Conservation (phyloP, 2,113 vertebrate species). For the Nothoprocta perdicaria region DNA sequence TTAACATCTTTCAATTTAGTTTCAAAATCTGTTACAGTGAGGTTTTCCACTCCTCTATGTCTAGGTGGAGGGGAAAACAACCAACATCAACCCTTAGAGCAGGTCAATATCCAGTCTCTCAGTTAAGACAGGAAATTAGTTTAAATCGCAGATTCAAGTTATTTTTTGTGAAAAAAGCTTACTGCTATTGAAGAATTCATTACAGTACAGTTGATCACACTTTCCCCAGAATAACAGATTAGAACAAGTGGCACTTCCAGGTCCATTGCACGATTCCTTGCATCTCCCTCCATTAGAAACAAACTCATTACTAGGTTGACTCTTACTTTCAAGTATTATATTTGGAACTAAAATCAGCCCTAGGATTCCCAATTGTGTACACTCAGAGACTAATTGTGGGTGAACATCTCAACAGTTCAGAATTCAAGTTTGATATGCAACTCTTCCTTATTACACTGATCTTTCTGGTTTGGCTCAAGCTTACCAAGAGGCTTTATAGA, state of each 20-base stretch:
- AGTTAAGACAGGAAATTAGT: too few species aligned
- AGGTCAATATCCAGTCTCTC: neutral
- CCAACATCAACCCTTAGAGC: neutral
- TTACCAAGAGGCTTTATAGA: neutral
- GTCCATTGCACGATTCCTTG: neutral
- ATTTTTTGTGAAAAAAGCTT: neutral
- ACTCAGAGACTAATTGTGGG: neutral
- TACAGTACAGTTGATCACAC: neutral
- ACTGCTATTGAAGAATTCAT: neutral
- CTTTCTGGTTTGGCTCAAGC: neutral
- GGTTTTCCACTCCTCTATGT: neutral
- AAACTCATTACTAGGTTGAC: neutral
- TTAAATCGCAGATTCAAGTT: neutral
- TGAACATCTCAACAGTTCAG: neutral
- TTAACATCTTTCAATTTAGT: neutral
- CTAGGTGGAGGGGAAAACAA: neutral
- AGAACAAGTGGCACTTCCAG: neutral
- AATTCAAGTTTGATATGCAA: neutral
- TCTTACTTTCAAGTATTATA: neutral
- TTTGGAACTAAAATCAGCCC: conserved; percentile 19
- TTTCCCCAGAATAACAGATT: neutral
- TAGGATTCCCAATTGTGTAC: neutral
- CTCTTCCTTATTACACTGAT: neutral
- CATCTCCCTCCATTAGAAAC: neutral
- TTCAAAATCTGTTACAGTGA: neutral